Evolutionary conservation across 2,888 invertebrate genomes (phyloP).

Genomic region (Drosophila prostipennis): DNA sequence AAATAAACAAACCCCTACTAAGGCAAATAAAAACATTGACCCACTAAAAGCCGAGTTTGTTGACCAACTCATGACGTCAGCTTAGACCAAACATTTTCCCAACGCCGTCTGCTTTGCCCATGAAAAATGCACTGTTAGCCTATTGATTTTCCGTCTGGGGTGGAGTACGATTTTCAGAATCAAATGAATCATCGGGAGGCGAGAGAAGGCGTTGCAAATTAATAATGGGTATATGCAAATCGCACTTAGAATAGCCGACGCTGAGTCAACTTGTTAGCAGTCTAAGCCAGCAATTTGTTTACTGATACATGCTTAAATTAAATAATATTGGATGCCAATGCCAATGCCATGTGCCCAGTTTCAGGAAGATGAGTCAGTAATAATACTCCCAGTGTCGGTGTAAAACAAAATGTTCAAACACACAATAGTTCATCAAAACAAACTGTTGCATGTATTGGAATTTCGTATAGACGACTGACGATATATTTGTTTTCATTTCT

Average conservation of each 20-base stretch:
- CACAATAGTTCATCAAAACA: background rate
- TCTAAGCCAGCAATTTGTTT: slow-evolving; percentile 25
- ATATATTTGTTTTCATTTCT: slow-evolving; percentile 17
- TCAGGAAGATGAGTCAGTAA: slow-evolving; percentile 27
- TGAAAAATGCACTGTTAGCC: slow-evolving; percentile 61
- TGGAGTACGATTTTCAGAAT: slow-evolving; percentile 23
- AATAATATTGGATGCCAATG: slow-evolving; percentile 22
- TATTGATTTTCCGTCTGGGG: slow-evolving; percentile 62
- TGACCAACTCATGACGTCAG: slow-evolving; percentile 66
- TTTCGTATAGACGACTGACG: slow-evolving; percentile 2
- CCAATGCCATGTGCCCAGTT: slow-evolving; percentile 22
- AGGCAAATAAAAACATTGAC: slow-evolving; percentile 65
- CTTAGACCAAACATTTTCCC: slow-evolving; percentile 2
- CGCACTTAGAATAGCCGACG: slow-evolving; percentile 44
- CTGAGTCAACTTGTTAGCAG: slow-evolving; percentile 56
- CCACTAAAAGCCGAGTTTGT: slow-evolving; percentile 55
- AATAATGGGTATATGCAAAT: slow-evolving; percentile 53
- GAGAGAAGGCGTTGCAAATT: slow-evolving; percentile 20
- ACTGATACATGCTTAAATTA: slow-evolving; percentile 18
- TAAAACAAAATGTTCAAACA: slow-evolving; percentile 7
- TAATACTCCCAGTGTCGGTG: slow-evolving; percentile 5
- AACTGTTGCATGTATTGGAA: background rate
- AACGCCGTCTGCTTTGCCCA: slow-evolving; percentile 15
- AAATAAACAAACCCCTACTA: slow-evolving; percentile 36
- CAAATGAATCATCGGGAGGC: slow-evolving; percentile 50